Evolutionary conservation across 2,797 vertebrate genomes (phyloP).

Genomic region (Harpagifer antarcticus): DNA sequence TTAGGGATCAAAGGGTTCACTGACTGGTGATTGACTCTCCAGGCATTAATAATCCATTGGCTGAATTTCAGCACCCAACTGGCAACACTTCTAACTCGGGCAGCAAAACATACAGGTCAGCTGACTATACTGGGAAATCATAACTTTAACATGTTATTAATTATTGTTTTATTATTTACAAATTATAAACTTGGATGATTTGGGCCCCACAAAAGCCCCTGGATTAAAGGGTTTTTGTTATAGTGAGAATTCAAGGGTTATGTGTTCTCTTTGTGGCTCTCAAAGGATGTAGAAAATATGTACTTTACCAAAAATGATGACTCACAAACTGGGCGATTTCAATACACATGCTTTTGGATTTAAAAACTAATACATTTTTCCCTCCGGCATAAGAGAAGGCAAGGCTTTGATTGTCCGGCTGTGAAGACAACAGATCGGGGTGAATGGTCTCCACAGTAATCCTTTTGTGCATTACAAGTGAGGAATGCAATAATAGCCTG

Average conservation of each 20-base stretch:
- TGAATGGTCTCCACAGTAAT: constrained; percentile 49
- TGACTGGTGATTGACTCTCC: constrained; percentile 25
- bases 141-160: background rate
- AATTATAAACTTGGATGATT: background rate
- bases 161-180: background rate
- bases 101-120: background rate
- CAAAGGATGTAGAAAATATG: background rate
- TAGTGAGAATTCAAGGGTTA: background rate
- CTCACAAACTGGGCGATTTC: background rate
- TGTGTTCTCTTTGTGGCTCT: background rate
- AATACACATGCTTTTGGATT: background rate
- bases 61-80: constrained; percentile 37
- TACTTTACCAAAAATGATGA: background rate
- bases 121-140: background rate
- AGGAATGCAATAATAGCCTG: constrained; percentile 32
- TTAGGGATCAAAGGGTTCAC: constrained; percentile 31
- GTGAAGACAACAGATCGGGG: constrained; percentile 20
- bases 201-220: background rate
- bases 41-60: constrained; percentile 47
- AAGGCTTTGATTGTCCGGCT: constrained; percentile 12
- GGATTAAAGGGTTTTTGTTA: background rate
- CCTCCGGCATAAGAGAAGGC: constrained; percentile 6
- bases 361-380: constrained; percentile 23
- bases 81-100: background rate
- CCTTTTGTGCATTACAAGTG: constrained; percentile 44